Conservation (phyloP, 2,113 vertebrate species). For the Cheilinus undulatus region DNA sequence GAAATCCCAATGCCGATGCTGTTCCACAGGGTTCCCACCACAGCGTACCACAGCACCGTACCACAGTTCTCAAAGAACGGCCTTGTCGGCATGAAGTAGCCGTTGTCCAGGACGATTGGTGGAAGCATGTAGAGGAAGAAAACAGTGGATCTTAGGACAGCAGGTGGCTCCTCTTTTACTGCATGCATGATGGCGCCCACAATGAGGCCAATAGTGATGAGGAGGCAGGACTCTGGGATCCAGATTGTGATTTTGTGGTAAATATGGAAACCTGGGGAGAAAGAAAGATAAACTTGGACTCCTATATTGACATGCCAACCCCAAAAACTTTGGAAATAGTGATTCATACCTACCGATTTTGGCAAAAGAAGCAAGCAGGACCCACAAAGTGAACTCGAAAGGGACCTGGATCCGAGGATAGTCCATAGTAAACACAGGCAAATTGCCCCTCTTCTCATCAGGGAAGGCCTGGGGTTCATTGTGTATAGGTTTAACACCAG, state of each 20-base stretch:
- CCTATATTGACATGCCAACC: not conserved
- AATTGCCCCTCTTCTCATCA: conserved; percentile 65
- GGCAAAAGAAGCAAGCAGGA: conserved; percentile 92
- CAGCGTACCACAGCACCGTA: conserved; percentile 93
- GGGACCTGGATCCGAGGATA: conserved; percentile 93
- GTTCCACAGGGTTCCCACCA: conserved; percentile 95
- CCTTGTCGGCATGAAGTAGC: conserved; percentile 95
- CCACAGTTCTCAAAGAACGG: conserved; percentile 94
- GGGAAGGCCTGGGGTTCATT: conserved; percentile 58
- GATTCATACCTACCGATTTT: conserved; percentile 89
- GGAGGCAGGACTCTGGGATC: conserved; percentile 94
- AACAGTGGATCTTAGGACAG: conserved; percentile 90
- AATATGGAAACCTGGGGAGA: conserved; percentile 89
- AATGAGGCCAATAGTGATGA: conserved; percentile 92
- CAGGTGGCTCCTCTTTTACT: conserved; percentile 90
- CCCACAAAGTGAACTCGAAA: conserved; percentile 96
- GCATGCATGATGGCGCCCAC: conserved; percentile 93
- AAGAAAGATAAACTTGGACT: not conserved
- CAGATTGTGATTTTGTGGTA: conserved; percentile 93
- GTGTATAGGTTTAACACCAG: not conserved
- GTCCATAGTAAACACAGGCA: conserved; percentile 90
- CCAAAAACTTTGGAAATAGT: not conserved
- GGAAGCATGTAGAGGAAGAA: conserved; percentile 96
- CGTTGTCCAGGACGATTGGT: conserved; percentile 91
- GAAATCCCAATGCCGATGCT: conserved; percentile 92